Conservation (phyloP, 1,140 invertebrate species). For the Gonioctena quinquepunctata region DNA sequence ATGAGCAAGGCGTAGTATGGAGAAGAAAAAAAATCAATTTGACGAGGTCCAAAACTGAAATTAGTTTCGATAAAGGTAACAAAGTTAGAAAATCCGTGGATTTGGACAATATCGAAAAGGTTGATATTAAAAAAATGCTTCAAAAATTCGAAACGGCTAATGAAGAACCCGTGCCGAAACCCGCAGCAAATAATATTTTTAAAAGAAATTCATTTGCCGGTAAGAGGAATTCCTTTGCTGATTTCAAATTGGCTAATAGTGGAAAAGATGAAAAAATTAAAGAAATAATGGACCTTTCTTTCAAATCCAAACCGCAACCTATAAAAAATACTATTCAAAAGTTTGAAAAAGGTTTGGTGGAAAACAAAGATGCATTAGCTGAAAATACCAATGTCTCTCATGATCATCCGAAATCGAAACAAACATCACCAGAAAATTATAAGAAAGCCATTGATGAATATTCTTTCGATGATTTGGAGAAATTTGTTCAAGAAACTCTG, state of each 20-base stretch:
- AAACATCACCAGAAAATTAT: not conserved
- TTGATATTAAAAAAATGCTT: constrained; percentile 51
- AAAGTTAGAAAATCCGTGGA: constrained; percentile 47
- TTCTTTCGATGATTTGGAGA: constrained; percentile 41
- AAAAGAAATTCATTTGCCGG: not conserved
- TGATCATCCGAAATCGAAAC: not conserved
- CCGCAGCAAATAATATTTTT: not conserved
- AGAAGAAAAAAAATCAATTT: constrained; percentile 33
- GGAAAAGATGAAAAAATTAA: not conserved
- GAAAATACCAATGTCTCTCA: not conserved
- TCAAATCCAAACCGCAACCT: constrained; percentile 21
- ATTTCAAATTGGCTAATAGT: constrained; percentile 6
- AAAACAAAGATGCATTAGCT: not conserved
- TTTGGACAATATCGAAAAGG: constrained; percentile 50
- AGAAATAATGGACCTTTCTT: not conserved
- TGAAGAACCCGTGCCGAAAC: constrained; percentile 25
- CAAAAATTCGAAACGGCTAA: constrained; percentile 45
- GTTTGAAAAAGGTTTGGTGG: constrained; percentile 21
- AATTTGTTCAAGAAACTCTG: constrained; percentile 33
- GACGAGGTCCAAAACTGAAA: constrained; percentile 50
- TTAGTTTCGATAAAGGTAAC: constrained; percentile 34
- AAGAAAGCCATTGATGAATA: not conserved
- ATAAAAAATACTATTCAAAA: constrained; percentile 28
- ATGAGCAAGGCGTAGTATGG: constrained; percentile 3
- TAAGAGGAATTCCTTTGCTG: constrained; percentile 26